These are phyloP conservation scores for Hypotaenidia okinawae DNA, from an alignment of 2,797 vertebrate genomes.

Conservation along the genomic window DNA sequence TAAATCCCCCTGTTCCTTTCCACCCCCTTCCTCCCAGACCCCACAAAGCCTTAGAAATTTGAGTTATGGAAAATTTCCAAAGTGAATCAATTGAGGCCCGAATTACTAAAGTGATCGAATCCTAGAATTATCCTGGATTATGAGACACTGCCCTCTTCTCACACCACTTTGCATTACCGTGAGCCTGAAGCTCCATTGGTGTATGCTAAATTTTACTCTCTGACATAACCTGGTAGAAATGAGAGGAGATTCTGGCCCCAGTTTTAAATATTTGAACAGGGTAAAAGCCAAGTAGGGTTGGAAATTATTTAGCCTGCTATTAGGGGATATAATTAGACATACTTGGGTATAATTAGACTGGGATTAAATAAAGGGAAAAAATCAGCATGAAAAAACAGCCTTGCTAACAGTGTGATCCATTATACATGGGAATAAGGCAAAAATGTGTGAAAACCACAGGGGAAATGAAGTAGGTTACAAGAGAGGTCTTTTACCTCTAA, in stretches of 20 bases:
- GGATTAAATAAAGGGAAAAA: constrained; percentile 3
- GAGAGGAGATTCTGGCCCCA: constrained; percentile 29
- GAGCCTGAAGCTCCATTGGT: not conserved
- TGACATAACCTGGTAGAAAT: constrained; percentile 42
- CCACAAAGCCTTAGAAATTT: constrained; percentile 1
- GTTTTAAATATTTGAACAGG: constrained; percentile 67
- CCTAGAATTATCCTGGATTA: not conserved
- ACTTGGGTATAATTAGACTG: constrained; percentile 60
- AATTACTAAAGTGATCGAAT: not conserved
- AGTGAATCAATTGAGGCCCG: not conserved
- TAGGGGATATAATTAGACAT: constrained; percentile 68
- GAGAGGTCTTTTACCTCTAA: not conserved
- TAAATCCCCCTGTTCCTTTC: not conserved
- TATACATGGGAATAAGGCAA: not conserved
- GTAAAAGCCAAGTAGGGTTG: constrained; percentile 65
- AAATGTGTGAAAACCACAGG: constrained; percentile 44
- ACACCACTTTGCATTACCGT: not conserved
- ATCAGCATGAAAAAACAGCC: not conserved
- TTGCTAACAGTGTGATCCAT: constrained; percentile 31
- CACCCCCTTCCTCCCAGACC: not conserved
- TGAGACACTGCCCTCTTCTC: not conserved
- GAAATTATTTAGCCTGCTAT: constrained; percentile 69
- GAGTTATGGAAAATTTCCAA: constrained; percentile 21
- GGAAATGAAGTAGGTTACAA: constrained; percentile 29
- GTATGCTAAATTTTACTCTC: constrained; percentile 27